Evolutionary conservation across 1,140 invertebrate genomes (phyloP).

Genomic region (Megalonaias nervosa): DNA sequence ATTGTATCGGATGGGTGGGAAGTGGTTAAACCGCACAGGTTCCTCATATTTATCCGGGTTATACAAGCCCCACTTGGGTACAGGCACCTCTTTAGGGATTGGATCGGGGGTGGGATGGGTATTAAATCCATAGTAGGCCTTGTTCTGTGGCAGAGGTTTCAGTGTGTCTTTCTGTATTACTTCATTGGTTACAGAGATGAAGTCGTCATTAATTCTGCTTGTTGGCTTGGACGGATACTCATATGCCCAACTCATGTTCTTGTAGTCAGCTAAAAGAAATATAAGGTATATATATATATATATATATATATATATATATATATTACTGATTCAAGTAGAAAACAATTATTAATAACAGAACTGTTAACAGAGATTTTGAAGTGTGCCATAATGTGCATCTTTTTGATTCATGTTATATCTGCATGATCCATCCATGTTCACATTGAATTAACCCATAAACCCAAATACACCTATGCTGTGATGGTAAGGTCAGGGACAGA

Average conservation of each 20-base stretch:
- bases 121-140: constrained; percentile 48
- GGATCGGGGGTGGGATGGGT: constrained; percentile 53
- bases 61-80: constrained; percentile 65
- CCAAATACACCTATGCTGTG: no score
- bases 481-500: no score
- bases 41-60: constrained; percentile 64
- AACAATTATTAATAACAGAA: background rate
- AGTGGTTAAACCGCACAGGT: constrained; percentile 52
- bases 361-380: no score
- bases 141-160: constrained; percentile 57
- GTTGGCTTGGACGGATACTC: constrained; percentile 64
- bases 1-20: constrained; percentile 62
- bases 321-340: background rate
- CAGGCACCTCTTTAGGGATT: constrained; percentile 57
- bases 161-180: constrained; percentile 57
- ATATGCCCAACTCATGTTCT: constrained; percentile 63
- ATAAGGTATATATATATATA: background rate
- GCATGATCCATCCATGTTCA: no score
- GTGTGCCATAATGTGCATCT: no score
- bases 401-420: no score
- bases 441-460: no score
- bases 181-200: constrained; percentile 57
- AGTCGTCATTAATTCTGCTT: constrained; percentile 54
- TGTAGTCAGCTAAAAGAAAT: constrained; percentile 61
- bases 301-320: background rate